Percentiles rank a stretch among this genome's conserved stretches.
These are phyloP conservation scores for Pyrgilauda ruficollis DNA, from an alignment of 2,113 vertebrate genomes.

Conservation along the genomic window DNA sequence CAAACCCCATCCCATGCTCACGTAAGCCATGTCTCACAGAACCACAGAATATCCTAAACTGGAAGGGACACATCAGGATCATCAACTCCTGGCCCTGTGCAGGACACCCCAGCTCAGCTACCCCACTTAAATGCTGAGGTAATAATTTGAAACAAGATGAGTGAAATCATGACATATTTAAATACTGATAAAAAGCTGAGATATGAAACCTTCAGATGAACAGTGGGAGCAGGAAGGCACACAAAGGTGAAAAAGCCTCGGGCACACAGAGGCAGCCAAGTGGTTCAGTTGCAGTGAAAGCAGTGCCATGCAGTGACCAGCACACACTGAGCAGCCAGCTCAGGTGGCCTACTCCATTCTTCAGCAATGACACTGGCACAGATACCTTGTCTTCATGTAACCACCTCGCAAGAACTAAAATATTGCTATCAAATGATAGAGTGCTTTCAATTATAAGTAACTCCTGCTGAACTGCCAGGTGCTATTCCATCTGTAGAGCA, in stretches of 20 bases:
- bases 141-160: not conserved
- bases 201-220: not conserved
- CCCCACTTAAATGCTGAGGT: not conserved
- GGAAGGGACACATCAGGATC: not conserved
- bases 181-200: not conserved
- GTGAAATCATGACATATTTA: not conserved
- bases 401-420: not conserved
- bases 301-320: not conserved
- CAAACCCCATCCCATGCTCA: rapidly evolving
- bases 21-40: not conserved
- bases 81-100: not conserved
- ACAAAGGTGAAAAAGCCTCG: not conserved
- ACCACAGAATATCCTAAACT: rapidly evolving
- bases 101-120: not conserved
- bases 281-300: not conserved
- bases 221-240: not conserved
- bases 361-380: not conserved
- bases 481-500: not conserved
- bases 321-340: not conserved
- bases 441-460: not conserved
- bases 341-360: not conserved
- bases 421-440: not conserved
- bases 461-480: not conserved
- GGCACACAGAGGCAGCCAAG: not conserved
- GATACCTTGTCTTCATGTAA: not conserved